A percentile compares a stretch with the other conserved stretches of the same genome.
These are phyloP conservation scores for Sebastes oblongus DNA, from an alignment of 2,797 vertebrate genomes.

Conservation along the genomic window DNA sequence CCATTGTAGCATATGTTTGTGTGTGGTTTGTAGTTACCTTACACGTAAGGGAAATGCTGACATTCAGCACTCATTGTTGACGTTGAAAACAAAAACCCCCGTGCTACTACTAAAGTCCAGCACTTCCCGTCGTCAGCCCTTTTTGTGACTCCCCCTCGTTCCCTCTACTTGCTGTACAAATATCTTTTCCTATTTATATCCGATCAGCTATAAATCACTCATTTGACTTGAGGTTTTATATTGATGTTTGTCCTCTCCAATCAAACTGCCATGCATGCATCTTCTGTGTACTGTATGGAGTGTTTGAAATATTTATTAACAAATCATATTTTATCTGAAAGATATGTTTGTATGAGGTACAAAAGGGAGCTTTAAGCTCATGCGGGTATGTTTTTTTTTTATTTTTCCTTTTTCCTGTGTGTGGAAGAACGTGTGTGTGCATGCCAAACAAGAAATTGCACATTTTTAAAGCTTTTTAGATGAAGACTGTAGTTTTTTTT, in stretches of 20 bases:
- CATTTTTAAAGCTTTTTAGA: slow-evolving; percentile 91
- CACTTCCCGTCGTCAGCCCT: slow-evolving; percentile 73
- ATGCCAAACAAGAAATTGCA: slow-evolving; percentile 90
- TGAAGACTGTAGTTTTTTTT: slow-evolving; percentile 87
- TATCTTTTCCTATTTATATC: slow-evolving; percentile 70
- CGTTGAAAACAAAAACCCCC: slow-evolving; percentile 57
- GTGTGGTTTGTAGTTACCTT: slow-evolving; percentile 63
- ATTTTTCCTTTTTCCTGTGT: slow-evolving; percentile 56
- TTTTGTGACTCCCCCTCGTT: slow-evolving; percentile 64
- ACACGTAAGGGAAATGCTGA: slow-evolving; percentile 70
- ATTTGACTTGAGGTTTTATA: slow-evolving; percentile 82
- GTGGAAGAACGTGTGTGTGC: slow-evolving; percentile 82
- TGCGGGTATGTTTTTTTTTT: slow-evolving; percentile 59
- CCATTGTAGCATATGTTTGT: slow-evolving; percentile 85
- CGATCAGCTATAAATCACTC: slow-evolving; percentile 53
- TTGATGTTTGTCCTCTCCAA: slow-evolving; percentile 67
- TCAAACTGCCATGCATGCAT: slow-evolving; percentile 91
- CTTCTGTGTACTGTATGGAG: slow-evolving; percentile 85
- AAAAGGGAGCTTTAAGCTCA: slow-evolving; percentile 80
- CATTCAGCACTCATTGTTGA: slow-evolving; percentile 72
- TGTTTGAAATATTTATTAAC: slow-evolving; percentile 84
- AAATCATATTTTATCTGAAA: slow-evolving; percentile 77
- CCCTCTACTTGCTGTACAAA: slow-evolving; percentile 81
- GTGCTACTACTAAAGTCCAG: slow-evolving; percentile 70
- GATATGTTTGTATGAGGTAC: slow-evolving; percentile 83